Conservation (phyloP, 2,113 vertebrate species). For the Acanthisitta chloris region DNA sequence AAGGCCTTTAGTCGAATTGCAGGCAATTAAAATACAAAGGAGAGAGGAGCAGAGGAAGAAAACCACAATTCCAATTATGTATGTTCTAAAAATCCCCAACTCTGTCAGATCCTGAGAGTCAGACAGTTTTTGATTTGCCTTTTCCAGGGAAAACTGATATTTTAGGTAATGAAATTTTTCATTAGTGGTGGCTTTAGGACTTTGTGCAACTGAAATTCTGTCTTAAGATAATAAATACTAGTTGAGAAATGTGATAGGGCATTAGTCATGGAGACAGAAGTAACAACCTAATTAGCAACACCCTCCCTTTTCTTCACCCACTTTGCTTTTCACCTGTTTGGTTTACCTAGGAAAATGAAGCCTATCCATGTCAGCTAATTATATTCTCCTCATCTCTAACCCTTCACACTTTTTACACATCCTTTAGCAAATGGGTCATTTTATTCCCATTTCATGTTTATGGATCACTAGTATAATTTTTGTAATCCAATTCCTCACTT, state of each 20-base stretch:
- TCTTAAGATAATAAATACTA: not conserved
- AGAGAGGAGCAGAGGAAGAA: not conserved
- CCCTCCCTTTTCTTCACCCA: not conserved
- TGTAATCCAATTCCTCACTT: not conserved
- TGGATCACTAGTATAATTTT: not conserved
- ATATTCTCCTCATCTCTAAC: not conserved
- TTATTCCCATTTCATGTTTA: not conserved
- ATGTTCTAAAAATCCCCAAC: not conserved
- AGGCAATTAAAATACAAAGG: constrained; percentile 1
- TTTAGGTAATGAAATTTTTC: not conserved
- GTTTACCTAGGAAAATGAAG: not conserved
- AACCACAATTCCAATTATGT: not conserved
- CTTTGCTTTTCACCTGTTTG: not conserved
- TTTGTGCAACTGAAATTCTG: not conserved
- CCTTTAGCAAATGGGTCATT: not conserved
- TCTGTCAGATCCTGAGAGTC: not conserved
- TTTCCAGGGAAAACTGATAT: not conserved
- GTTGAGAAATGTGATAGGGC: not conserved
- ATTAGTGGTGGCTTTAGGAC: not conserved
- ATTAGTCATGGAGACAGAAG: not conserved
- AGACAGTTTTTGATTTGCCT: not conserved
- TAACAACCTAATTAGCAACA: not conserved
- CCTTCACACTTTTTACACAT: not conserved
- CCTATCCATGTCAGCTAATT: not conserved
- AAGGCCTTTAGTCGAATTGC: not conserved